Conservation (phyloP, 2,113 vertebrate species). For the Oryzias woworae region DNA sequence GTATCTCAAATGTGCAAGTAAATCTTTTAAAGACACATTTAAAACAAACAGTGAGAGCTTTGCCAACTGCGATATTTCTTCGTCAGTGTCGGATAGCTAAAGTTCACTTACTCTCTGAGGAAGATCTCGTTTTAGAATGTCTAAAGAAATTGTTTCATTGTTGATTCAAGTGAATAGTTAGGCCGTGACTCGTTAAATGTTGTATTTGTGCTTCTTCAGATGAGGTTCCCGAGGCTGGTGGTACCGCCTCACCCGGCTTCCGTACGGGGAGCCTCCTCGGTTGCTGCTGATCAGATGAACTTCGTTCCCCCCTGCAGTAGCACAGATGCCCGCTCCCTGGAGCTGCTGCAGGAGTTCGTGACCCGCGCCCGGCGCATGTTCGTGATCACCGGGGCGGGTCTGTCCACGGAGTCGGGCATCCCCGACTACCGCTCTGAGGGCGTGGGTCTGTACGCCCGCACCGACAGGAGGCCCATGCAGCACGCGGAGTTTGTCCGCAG, state of each 20-base stretch:
- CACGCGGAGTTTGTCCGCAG: slow-evolving; percentile 85
- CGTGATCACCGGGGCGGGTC: slow-evolving; percentile 89
- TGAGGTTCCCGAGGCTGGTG: slow-evolving; percentile 52
- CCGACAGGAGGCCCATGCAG: slow-evolving; percentile 85
- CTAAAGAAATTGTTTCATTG: no score
- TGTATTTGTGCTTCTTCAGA: slow-evolving; percentile 41
- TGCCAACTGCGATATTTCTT: no score
- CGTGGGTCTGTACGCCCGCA: slow-evolving; percentile 90
- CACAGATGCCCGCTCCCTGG: slow-evolving; percentile 71
- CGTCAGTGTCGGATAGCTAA: no score
- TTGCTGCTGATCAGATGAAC: slow-evolving; percentile 20
- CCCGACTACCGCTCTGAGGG: slow-evolving; percentile 95
- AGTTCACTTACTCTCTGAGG: no score
- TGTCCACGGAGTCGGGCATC: slow-evolving; percentile 96
- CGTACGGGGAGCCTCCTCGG: slow-evolving; percentile 40
- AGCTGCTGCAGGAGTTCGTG: slow-evolving; percentile 86
- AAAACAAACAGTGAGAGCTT: no score
- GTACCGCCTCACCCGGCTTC: slow-evolving; percentile 18
- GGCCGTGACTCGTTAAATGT: neutral
- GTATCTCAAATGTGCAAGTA: neutral
- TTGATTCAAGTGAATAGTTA: neutral
- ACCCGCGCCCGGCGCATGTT: slow-evolving; percentile 81
- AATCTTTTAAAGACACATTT: no score
- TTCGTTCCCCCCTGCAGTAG: slow-evolving; percentile 88
- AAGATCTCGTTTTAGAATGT: no score